Evolutionary conservation across 2,888 invertebrate genomes (phyloP).

Genomic region (Leucania comma): DNA sequence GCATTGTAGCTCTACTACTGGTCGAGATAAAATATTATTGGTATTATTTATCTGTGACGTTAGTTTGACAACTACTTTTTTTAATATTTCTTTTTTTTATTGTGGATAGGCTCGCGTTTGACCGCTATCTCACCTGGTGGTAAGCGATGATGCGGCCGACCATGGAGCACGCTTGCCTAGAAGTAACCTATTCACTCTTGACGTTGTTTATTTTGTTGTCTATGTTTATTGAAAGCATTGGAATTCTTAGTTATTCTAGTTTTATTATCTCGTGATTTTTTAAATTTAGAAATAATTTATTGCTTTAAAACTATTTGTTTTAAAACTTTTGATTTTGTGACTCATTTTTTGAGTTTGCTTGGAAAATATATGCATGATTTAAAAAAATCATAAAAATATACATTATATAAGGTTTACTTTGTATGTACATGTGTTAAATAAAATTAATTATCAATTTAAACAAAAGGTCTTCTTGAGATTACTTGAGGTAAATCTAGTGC

Average conservation of each 20-base stretch:
- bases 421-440: no score
- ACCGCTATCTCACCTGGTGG: no score
- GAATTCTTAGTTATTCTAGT: conserved; percentile 1
- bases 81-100: background rate
- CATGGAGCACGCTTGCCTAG: no score
- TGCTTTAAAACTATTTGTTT: background rate
- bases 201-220: background rate
- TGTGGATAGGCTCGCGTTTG: no score
- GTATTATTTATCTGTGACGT: background rate
- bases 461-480: no score
- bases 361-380: background rate
- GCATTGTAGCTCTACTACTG: conserved; percentile 68
- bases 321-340: background rate
- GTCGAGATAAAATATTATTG: conserved; percentile 20
- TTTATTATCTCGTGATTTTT: background rate
- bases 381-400: background rate
- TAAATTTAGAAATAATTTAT: conserved; percentile 8
- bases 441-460: no score
- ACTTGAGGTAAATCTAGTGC: no score
- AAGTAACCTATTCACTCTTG: no score
- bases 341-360: background rate
- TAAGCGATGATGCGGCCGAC: no score
- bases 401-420: no score
- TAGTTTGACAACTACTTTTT: background rate
- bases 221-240: background rate